phyloP scores from a whole-genome alignment of 2,797 vertebrate genomes.

The Remorina albescens region DNA sequence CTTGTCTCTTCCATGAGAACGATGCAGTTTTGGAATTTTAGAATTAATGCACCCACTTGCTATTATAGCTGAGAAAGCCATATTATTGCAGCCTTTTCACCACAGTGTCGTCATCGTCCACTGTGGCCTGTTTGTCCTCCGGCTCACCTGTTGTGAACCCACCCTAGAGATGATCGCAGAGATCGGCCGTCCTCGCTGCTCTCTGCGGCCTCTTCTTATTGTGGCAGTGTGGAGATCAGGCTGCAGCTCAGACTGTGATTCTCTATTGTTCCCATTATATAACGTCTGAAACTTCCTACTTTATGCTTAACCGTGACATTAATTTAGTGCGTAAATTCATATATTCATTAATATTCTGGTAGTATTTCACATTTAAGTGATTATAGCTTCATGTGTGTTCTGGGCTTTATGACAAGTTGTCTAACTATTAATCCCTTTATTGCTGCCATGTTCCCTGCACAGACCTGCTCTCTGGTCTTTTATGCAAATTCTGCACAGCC shows the following conservation, averaged over 20 bases:
- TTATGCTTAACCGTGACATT: background rate
- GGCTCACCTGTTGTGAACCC: background rate
- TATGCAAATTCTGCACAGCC: slow-evolving; percentile 23
- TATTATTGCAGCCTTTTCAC: too few species aligned
- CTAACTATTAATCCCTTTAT: slow-evolving; percentile 69
- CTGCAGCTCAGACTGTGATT: slow-evolving; percentile 5
- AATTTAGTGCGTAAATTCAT: too few species aligned
- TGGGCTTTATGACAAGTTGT: slow-evolving; percentile 34
- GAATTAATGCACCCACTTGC: too few species aligned
- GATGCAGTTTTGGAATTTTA: too few species aligned
- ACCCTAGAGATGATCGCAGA: background rate
- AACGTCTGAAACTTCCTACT: background rate
- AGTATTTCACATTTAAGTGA: background rate
- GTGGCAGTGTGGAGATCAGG: background rate
- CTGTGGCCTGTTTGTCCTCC: background rate
- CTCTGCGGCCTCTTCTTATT: slow-evolving; percentile 8
- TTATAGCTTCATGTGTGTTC: slow-evolving; percentile 10
- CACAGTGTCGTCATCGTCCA: background rate
- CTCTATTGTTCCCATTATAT: background rate
- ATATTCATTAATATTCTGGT: background rate
- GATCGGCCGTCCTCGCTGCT: background rate
- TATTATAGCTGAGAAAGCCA: too few species aligned
- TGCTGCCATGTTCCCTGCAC: slow-evolving; percentile 33
- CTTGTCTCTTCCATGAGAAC: too few species aligned
- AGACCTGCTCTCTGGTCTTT: slow-evolving; percentile 22